Evolutionary conservation across 2,113 vertebrate genomes (phyloP), one percentile per base, ranked within the genome.

Genomic region (Argyrosomus japonicus): DNA sequence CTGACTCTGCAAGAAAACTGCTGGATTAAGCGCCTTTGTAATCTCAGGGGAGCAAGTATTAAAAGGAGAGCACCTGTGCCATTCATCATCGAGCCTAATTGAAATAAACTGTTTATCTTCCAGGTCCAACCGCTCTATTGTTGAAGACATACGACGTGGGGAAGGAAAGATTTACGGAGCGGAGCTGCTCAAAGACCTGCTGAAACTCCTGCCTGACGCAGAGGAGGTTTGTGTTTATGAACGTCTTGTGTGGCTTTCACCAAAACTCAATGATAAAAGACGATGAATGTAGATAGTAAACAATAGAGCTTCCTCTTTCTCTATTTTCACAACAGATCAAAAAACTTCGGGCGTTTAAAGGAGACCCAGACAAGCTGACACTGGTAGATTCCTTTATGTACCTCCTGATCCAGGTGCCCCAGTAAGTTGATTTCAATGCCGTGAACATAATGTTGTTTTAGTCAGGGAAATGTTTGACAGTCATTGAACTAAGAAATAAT

Each of bases 311-410:
- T 89, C 79, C 76, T 57, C 51, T 68, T 17, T 27, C 40, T 79
- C 48, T 76, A 57, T 77, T 56, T 36, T 85, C 23, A 70, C 70
- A 43, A 86, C 81, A 99, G 98, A 93, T 97, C 83, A 98, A 97
- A 94, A 99, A 97, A 88, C 94, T 99, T 50, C 95, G 94, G 93
- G 91, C 96, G 7, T 99, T 98, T 93, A 96, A 94, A 94, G 98
- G 97, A 27, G 97, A 99, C 76, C 88, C 96, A 71, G 95, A 95
- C 93, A 99, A 97, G 94, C 95, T 99, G 91, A 97, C 97, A 60
- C 96, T 98, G 93, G 97, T 96, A 0, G 98, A 99, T 90, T 98
- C 96, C 87, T 99, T 99, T 94, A 97, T 99, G 95, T 95, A 95
- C 89, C 94, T 95, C 75, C 87, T 99, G 92, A 97, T 99, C 94